These are phyloP conservation scores for Suncus etruscus DNA, from an alignment of 2,113 vertebrate genomes.

Conservation along the genomic window DNA sequence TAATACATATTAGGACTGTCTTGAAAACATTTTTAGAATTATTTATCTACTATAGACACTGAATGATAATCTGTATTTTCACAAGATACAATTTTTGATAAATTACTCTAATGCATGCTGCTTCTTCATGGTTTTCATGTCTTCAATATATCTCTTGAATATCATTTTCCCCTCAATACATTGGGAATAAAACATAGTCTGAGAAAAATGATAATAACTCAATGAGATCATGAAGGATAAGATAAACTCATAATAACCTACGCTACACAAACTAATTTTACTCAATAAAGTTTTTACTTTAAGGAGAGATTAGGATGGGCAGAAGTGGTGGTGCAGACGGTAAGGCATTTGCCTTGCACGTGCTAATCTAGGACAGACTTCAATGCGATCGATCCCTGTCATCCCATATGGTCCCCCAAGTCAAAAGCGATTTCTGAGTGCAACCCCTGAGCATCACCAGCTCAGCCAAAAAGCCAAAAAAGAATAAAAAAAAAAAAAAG, in stretches of 20 bases:
- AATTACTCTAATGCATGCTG: background rate
- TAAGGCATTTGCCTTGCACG: too few species aligned
- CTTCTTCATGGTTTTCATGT: background rate
- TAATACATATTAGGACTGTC: background rate
- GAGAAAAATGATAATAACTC: constrained; percentile 21
- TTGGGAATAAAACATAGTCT: constrained; percentile 7
- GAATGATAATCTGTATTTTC: constrained; percentile 38
- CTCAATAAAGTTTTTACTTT: too few species aligned
- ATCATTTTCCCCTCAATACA: constrained; percentile 36
- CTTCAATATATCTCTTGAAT: background rate
- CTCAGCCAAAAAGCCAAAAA: too few species aligned
- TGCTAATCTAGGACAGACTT: too few species aligned
- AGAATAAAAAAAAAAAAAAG: too few species aligned
- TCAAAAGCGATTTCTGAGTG: too few species aligned
- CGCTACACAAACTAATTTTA: background rate
- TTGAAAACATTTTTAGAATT: background rate
- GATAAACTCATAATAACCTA: constrained; percentile 41
- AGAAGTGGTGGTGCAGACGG: too few species aligned
- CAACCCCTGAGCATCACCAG: too few species aligned
- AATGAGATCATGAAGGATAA: constrained; percentile 43
- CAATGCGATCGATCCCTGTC: too few species aligned
- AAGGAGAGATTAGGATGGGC: too few species aligned
- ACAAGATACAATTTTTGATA: background rate
- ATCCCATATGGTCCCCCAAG: too few species aligned
- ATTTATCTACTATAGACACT: background rate